Evolutionary conservation across 2,888 invertebrate species (phyloP).

Genomic region (Diaprepes abbreviatus): DNA sequence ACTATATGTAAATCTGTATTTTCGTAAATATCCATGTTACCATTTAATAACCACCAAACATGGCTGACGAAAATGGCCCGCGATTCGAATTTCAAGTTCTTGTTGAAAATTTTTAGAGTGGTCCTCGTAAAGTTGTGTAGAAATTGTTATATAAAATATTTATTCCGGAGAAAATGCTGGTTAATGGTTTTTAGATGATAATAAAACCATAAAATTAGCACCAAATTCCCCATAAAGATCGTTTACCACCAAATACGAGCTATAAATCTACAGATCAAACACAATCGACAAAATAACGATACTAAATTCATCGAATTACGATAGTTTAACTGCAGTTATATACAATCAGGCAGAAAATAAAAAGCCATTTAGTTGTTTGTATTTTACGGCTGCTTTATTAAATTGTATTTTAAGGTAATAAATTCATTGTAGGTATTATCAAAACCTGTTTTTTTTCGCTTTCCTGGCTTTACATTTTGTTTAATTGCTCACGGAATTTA

Average conservation of each 20-base stretch:
- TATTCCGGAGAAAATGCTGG: no score
- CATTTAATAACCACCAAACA: no score
- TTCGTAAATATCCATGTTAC: no score
- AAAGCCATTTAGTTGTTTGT: conserved; percentile 27
- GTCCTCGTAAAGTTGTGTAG: no score
- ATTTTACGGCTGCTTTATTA: conserved; percentile 38
- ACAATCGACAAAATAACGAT: conserved; percentile 15
- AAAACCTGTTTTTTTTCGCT: conserved; percentile 2
- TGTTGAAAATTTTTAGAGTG: no score
- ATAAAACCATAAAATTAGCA: conserved; percentile 4
- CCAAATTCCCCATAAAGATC: neutral
- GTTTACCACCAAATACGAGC: neutral
- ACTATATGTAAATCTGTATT: no score
- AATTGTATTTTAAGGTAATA: conserved; percentile 24
- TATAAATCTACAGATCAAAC: conserved; percentile 30
- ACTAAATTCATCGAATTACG: conserved; percentile 34
- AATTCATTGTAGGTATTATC: conserved; percentile 29
- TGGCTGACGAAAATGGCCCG: no score
- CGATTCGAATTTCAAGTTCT: no score
- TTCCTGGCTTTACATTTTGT: conserved; percentile 18
- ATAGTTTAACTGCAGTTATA: conserved; percentile 29
- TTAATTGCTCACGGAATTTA: neutral
- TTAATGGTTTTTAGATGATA: no score
- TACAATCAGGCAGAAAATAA: conserved; percentile 34
- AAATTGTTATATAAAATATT: no score